Base-by-base conservation (phyloP, 2,113 vertebrate genomes). In the Thalassarche chlororhynchos region DNA sequence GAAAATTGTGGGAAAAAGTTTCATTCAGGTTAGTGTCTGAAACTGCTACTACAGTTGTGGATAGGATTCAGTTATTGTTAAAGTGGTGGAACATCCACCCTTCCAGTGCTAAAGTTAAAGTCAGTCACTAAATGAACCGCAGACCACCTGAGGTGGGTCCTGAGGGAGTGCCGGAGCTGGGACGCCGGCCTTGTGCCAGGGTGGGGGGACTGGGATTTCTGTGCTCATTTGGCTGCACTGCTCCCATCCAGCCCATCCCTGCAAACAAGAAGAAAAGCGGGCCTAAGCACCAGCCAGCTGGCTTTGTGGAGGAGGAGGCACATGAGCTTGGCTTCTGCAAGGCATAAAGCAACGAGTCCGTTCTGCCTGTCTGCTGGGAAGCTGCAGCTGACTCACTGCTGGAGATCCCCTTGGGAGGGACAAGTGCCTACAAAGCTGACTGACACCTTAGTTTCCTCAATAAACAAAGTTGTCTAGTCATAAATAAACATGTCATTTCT, bases 361-460 rank as follows among this genome's bases (percentile, higher is more conserved):
- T 58, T 60, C 38, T 52, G 71, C 44, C 47, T 83, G 51, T 1
- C 17, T 70, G 71, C 57, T 0, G 18, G 40, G 57, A 83, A 86
- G 55, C 52, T 90, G 68, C 58, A 58, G 62, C 91, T 83, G 88
- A 89, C 60, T 95, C 80, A 83, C 32, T 28, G 29, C 70, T 40
- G 70, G 70, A 91, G 76, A 36, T 91, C 28, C 77, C 26, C 46
- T 89, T 42, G 76, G 71, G 71, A 86, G 32, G 54, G 54, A 64
- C 32, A 28, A 58, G 25, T 74, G 87, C 70, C 44, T 65, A n/a
- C 70, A 91, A 77, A 90, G 40, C 65, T 60, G 55, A 75, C 76
- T 61, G 90, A 92, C 78, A 92, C 58, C 62, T 92, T 44, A 31
- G 34, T 61, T 96, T 71, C 89, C 68, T 84, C 81, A 46, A 57